Conservation (phyloP, 2,888 invertebrate genomes). For the Epiblema foenella region DNA sequence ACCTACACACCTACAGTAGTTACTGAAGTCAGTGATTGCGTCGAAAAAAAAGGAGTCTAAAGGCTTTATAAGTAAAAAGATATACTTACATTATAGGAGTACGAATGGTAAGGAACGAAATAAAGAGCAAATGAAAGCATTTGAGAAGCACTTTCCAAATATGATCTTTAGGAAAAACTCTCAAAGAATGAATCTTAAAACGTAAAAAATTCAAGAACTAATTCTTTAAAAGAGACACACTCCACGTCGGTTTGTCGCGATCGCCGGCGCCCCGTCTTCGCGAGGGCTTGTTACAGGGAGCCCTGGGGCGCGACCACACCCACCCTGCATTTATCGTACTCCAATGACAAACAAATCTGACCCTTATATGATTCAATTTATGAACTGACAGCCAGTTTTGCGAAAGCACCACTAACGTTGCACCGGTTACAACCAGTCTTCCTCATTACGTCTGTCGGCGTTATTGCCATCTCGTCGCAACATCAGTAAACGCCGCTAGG, state of each 20-base stretch:
- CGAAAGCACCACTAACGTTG: slow-evolving; percentile 50
- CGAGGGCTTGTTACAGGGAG: slow-evolving; percentile 71
- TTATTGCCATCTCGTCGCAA: slow-evolving; percentile 73
- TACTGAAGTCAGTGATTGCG: neutral
- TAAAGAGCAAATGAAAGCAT: slow-evolving; percentile 6
- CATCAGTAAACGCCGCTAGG: slow-evolving; percentile 72
- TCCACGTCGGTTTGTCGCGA: slow-evolving; percentile 63
- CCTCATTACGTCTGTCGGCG: slow-evolving; percentile 77
- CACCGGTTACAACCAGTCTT: slow-evolving; percentile 66
- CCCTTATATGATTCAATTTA: slow-evolving; percentile 57
- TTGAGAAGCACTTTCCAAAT: slow-evolving; percentile 9
- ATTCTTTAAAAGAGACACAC: slow-evolving; percentile 67
- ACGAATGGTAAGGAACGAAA: neutral
- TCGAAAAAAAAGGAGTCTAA: neutral
- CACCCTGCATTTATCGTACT: slow-evolving; percentile 55
- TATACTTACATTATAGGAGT: neutral
- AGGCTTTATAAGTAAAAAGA: neutral
- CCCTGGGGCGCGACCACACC: slow-evolving; percentile 70
- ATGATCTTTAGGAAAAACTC: slow-evolving; percentile 12
- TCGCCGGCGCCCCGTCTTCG: slow-evolving; percentile 65
- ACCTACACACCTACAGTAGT: too few relatives aligned
- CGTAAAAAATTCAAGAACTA: slow-evolving; percentile 61
- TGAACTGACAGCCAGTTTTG: slow-evolving; percentile 44
- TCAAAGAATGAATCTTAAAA: slow-evolving; percentile 25
- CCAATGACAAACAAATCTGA: slow-evolving; percentile 57